Conservation (phyloP, 2,113 vertebrate species). For the Mystacornis crossleyi region DNA sequence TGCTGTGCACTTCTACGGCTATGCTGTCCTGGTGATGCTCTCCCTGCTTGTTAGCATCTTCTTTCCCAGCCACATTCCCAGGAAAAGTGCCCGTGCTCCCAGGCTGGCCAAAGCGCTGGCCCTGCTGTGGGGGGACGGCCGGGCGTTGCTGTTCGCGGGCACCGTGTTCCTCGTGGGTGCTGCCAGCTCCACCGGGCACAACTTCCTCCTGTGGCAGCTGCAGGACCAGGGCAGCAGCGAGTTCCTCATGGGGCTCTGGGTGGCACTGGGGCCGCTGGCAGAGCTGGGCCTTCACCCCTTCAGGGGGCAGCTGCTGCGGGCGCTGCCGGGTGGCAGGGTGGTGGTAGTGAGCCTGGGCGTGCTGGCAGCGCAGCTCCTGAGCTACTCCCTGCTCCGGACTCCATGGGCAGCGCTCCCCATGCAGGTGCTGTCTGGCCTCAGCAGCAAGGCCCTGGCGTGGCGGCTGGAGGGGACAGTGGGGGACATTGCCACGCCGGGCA, state of each 20-base stretch:
- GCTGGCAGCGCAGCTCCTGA: slow-evolving; percentile 80
- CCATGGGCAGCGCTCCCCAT: slow-evolving; percentile 79
- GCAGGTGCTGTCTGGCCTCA: slow-evolving; percentile 79
- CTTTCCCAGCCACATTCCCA: slow-evolving; percentile 76
- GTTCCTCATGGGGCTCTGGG: slow-evolving; percentile 81
- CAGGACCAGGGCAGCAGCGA: slow-evolving; percentile 80
- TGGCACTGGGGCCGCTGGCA: slow-evolving; percentile 74
- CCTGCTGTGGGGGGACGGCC: slow-evolving; percentile 73
- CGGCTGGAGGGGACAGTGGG: slow-evolving; percentile 67
- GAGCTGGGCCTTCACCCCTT: slow-evolving; percentile 75
- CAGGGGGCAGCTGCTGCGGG: slow-evolving; percentile 52
- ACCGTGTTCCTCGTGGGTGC: slow-evolving; percentile 76
- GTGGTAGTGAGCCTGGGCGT: slow-evolving; percentile 62
- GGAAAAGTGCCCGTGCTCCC: slow-evolving; percentile 31
- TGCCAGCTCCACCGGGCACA: slow-evolving; percentile 61
- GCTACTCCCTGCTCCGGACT: slow-evolving; percentile 85
- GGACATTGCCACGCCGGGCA: slow-evolving; percentile 77
- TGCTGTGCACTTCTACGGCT: slow-evolving; percentile 80
- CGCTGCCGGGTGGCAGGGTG: slow-evolving; percentile 61
- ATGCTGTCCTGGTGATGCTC: slow-evolving; percentile 55
- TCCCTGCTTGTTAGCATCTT: slow-evolving; percentile 51
- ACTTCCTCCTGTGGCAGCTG: slow-evolving; percentile 92
- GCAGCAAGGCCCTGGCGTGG: slow-evolving; percentile 83
- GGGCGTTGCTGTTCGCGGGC: slow-evolving; percentile 70
- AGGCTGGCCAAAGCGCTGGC: slow-evolving; percentile 75